phyloP scores from a whole-genome alignment of 2,797 vertebrate genomes.

The Hemibagrus guttatus region DNA sequence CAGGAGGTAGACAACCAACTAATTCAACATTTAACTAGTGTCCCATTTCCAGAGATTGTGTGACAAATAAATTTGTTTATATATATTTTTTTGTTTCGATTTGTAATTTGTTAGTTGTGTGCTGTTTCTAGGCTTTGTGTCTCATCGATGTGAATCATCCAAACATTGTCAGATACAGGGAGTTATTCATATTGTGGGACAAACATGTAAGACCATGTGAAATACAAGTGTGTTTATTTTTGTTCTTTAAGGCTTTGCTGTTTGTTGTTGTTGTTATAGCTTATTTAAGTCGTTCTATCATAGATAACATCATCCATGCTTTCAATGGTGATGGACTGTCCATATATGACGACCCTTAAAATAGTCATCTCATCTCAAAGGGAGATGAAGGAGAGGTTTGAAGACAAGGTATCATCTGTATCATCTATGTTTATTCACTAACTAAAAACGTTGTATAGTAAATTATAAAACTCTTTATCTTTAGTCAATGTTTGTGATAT shows the following conservation, averaged over 20 bases:
- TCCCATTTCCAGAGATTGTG: neutral
- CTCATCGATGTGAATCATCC: conserved; percentile 31
- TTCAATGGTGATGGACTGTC: conserved; percentile 77
- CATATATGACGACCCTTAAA: conserved; percentile 59
- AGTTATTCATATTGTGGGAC: conserved; percentile 37
- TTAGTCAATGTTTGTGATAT: neutral
- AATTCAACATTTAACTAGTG: neutral
- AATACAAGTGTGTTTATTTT: neutral
- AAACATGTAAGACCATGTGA: conserved; percentile 3
- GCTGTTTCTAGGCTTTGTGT: conserved; percentile 23
- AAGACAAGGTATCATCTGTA: conserved; percentile 35
- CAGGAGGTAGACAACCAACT: conserved; percentile 29
- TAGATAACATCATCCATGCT: conserved; percentile 75
- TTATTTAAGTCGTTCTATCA: neutral
- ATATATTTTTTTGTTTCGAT: neutral
- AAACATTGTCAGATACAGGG: conserved; percentile 40
- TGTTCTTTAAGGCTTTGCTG: neutral
- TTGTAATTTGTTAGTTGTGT: neutral
- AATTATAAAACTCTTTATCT: neutral
- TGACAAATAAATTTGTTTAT: neutral
- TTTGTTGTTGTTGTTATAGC: no score
- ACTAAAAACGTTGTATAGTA: neutral
- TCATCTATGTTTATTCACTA: neutral
- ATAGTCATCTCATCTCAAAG: conserved; percentile 64
- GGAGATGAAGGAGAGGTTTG: conserved; percentile 52